Evolutionary conservation across 2,888 invertebrate species (phyloP), one percentile per base, ranked within the genome.

Genomic region (Tenodera sinensis): DNA sequence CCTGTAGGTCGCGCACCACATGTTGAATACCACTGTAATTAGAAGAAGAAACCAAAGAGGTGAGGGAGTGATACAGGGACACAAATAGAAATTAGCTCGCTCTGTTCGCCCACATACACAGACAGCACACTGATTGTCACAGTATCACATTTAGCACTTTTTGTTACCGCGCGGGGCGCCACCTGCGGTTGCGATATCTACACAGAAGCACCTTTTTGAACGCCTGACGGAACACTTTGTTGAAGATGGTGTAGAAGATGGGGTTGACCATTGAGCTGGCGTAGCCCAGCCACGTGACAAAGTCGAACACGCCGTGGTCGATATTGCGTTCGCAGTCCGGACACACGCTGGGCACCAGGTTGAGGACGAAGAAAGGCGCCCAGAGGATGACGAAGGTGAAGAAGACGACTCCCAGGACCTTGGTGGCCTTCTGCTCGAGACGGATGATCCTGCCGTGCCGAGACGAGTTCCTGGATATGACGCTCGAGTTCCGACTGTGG

Each of bases 241-340:
- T 98, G 93, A 98, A 98, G 92, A 98, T 98, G 34, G 98, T 98
- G 93, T 98, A 98, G 94, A 98, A 98, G 92, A 98, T 97, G 1
- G 98, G 98, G 94, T 98, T 98, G 71, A 98, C 97, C 96, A 98
- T 98, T 25, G 98, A 98, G 92, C 98, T 98, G 89, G 98, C 97
- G 93, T 98, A 98, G 28, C 98, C 98, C 90, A 98, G 94, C 98
- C 98, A 98, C 85, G 98, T 96, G 89, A 97, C 98, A 90, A 97
- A 95, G 92, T 98, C 97, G 92, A 97, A 96, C 84, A 98, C 96
- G 95, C 97, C 97, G 91, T 95, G 95, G 88, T 97, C 95, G 88
- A 97, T 96, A 89, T 96, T 94, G 83, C 95, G 95, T 92, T 97
- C 97, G 92, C 98, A 98, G 91, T 96, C 95, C 14, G 95, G 95